Base-by-base conservation (phyloP, 1,140 invertebrate species). In the Trialeurodes vaporariorum region DNA sequence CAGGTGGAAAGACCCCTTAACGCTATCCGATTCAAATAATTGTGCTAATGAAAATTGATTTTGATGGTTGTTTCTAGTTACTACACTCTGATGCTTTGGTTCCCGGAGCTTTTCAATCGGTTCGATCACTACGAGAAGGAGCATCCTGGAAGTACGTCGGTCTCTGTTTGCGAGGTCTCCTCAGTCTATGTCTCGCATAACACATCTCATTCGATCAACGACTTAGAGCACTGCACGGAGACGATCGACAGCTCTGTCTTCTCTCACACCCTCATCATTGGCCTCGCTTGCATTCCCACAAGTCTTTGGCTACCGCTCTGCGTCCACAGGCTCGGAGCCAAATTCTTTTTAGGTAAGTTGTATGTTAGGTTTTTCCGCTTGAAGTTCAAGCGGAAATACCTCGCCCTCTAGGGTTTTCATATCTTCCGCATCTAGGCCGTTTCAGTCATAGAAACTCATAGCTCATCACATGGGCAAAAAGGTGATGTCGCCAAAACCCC, bases 51-150 rank as follows among this genome's bases (percentile, higher is more conserved):
- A n/a, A n/a, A n/a, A n/a, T n/a, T 49, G 34, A 49, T 49, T 24
- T 60, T 61, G 23, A 66, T 25, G 59, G 69, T 49, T 71, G 65
- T 66, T 72, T 74, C 34, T 75, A 91, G 89, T 72, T 91, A 91
- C 75, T 91, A 91, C 75, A 90, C 88, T 1, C 78, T 91, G 1
- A 90, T 91, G 87, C 84, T 91, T 68, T 91, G 89, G 89, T 91
- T 91, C 76, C 89, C 89, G 11, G 88, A 91, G 75, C 78, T 91
- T 71, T 91, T 90, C 77, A 80, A 85, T 75, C 84, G 87, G 68
- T 89, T 88, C 74, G 86, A 89, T 71, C 83, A 86, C 63, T 89
- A 85, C 74, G 86, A 88, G 71, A 74, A 78, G 22, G 71, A 76
- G 0, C 80, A 86, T 82, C 86, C 86, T 0, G 83, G 82, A 27